A percentile compares a stretch with the other conserved stretches of the same genome.
Conservation (phyloP, 2,888 invertebrate genomes). For the Vannuccia rotundouncinata region DNA sequence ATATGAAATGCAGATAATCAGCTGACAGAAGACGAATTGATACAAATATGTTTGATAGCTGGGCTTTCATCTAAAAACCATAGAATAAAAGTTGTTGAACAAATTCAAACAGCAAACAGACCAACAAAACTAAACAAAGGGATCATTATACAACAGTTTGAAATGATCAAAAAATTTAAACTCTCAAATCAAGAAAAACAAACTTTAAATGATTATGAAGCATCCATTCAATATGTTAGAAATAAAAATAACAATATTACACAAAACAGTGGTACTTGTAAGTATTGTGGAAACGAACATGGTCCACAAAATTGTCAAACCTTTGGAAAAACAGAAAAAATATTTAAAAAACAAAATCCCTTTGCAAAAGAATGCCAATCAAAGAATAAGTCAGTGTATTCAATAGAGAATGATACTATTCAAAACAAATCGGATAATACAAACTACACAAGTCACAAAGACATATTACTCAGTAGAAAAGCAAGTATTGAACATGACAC, state of each 20-base stretch:
- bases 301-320: background rate
- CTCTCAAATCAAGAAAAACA: slow-evolving; percentile 16
- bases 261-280: slow-evolving; percentile 1
- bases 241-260: background rate
- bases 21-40: background rate
- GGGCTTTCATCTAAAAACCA: slow-evolving; percentile 9
- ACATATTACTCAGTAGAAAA: too few relatives aligned
- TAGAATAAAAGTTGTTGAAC: background rate
- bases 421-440: background rate
- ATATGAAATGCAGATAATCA: background rate
- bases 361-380: slow-evolving; percentile 1
- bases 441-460: too few relatives aligned
- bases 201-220: slow-evolving; percentile 16
- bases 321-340: slow-evolving; percentile 1
- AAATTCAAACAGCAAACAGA: slow-evolving; percentile 3
- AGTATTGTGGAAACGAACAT: slow-evolving; percentile 5
- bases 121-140: background rate
- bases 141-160: background rate
- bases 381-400: slow-evolving; percentile 1
- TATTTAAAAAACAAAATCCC: background rate
- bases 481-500: too few relatives aligned
- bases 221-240: slow-evolving; percentile 20
- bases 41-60: slow-evolving; percentile 7
- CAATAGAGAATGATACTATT: background rate
- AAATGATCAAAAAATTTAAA: slow-evolving; percentile 15